These are phyloP conservation scores for Esox niger DNA, from an alignment of 2,113 vertebrate genomes.

Conservation along the genomic window DNA sequence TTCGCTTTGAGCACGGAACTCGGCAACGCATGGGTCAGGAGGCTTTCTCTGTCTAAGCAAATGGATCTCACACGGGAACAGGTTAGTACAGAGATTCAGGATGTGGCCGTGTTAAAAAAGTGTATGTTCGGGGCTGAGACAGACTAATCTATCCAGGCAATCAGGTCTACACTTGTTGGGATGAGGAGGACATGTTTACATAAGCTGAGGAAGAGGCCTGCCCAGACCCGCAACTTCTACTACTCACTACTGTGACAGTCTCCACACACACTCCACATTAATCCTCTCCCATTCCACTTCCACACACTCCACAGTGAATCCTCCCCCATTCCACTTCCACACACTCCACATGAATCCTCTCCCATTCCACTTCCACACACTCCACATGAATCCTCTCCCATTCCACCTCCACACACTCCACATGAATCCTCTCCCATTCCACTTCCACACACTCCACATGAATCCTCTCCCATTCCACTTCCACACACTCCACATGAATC, in stretches of 20 bases:
- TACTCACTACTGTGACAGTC: slow-evolving; percentile 68
- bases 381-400: too few species aligned
- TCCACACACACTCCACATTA: slow-evolving; percentile 25
- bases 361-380: too few species aligned
- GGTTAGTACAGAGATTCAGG: not conserved
- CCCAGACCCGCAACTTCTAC: slow-evolving; percentile 61
- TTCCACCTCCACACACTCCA: too few species aligned
- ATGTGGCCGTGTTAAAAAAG: not conserved
- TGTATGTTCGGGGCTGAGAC: slow-evolving; percentile 20
- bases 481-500: too few species aligned
- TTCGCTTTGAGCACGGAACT: not conserved
- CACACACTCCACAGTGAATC: too few species aligned
- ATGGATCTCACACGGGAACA: not conserved
- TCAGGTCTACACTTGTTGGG: slow-evolving; percentile 68
- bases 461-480: too few species aligned
- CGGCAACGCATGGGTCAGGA: too few species aligned
- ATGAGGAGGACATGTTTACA: slow-evolving; percentile 63
- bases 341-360: too few species aligned
- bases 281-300: too few species aligned
- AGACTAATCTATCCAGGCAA: slow-evolving; percentile 29
- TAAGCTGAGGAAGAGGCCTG: slow-evolving; percentile 51
- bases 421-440: not conserved
- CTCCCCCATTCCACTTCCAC: too few species aligned
- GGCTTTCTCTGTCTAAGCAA: not conserved
- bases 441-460: too few species aligned